Evolutionary conservation across 2,888 invertebrate genomes (phyloP).

Genomic region (Adelognathus sp.): DNA sequence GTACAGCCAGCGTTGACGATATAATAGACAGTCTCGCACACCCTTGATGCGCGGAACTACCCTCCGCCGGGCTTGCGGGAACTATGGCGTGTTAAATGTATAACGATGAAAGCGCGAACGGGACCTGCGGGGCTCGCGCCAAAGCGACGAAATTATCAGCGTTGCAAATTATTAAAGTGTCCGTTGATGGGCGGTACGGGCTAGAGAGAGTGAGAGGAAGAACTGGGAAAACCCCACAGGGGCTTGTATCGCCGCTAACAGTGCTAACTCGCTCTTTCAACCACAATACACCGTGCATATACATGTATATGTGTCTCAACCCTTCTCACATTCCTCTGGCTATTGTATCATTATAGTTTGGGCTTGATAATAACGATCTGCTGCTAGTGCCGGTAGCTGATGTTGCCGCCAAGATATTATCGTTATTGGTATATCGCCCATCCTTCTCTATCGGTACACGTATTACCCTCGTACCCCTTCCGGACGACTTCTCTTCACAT

Average conservation of each 20-base stretch:
- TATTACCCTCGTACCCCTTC: not conserved
- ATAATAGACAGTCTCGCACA: constrained; percentile 40
- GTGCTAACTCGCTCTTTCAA: not conserved
- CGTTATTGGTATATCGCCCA: constrained; percentile 30
- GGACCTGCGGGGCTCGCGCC: not conserved
- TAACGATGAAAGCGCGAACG: constrained; percentile 12
- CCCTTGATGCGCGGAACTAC: not conserved
- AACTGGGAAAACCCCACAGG: not conserved
- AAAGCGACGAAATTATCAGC: constrained; percentile 50
- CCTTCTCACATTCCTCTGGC: not conserved
- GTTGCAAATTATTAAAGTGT: constrained; percentile 54
- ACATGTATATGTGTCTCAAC: not conserved
- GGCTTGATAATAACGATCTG: constrained; percentile 42
- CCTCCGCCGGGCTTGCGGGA: not conserved
- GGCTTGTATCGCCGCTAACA: not conserved
- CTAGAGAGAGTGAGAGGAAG: not conserved
- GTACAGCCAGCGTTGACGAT: constrained; percentile 15
- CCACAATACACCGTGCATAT: not conserved
- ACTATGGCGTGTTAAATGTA: not conserved
- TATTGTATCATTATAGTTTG: constrained; percentile 15
- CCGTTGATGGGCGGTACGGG: constrained; percentile 37
- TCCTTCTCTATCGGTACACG: too few species aligned
- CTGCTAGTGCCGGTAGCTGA: not conserved
- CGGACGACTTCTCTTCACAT: constrained; percentile 16
- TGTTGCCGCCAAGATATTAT: constrained; percentile 47